Percentiles rank a stretch among this genome's conserved stretches.
Evolutionary conservation across 1,140 invertebrate species (phyloP).

Genomic region (Condylostylus longicornis): DNA sequence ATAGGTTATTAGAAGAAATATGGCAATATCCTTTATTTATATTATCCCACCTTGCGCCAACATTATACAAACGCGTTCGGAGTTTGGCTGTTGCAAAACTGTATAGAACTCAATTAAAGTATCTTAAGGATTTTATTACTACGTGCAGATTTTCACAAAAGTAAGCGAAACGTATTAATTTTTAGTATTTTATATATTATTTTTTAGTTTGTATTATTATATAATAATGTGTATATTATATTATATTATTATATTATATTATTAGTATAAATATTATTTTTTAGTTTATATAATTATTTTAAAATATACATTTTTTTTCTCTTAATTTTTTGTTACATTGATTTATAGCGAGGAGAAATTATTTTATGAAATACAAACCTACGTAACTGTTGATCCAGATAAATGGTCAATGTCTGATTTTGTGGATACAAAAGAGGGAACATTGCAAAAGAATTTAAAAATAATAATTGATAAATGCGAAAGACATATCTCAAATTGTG

Average conservation of each 20-base stretch:
- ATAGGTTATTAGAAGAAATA: constrained; percentile 61
- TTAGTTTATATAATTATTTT: constrained; percentile 5
- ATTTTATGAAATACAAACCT: constrained; percentile 40
- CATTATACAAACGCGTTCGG: constrained; percentile 46
- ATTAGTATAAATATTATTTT: too few relatives aligned
- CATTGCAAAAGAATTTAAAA: constrained; percentile 42
- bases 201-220: not conserved
- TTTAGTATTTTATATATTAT: not conserved
- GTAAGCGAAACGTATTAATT: constrained; percentile 34
- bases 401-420: constrained; percentile 65
- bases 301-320: constrained; percentile 5
- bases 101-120: constrained; percentile 47
- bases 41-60: constrained; percentile 52
- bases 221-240: too few relatives aligned
- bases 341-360: constrained; percentile 40
- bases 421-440: constrained; percentile 47
- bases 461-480: constrained; percentile 43
- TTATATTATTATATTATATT: too few relatives aligned
- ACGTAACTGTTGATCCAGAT: constrained; percentile 50
- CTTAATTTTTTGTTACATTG: constrained; percentile 6
- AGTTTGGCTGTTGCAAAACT: constrained; percentile 43
- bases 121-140: constrained; percentile 52
- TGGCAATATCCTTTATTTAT: constrained; percentile 63
- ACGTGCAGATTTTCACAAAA: constrained; percentile 45
- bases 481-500: constrained; percentile 49